Evolutionary conservation across 1,140 invertebrate species (phyloP).

Genomic region (Drosophila subobscura): DNA sequence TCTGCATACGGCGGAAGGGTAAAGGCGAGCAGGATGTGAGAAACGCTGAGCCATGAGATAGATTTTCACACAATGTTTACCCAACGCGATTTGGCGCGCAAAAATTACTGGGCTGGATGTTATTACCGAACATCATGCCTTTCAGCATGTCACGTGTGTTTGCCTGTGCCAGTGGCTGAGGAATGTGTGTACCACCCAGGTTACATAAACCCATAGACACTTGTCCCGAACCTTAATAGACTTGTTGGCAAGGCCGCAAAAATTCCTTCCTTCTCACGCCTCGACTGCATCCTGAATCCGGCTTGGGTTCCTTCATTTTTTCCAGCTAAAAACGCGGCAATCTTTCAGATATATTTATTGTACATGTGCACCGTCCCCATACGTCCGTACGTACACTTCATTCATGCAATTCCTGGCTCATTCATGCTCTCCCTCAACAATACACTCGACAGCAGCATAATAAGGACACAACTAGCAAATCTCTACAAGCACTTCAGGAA

Average conservation of each 20-base stretch:
- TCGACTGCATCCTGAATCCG: conserved; percentile 27
- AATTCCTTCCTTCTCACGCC: conserved; percentile 73
- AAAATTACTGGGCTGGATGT: conserved; percentile 44
- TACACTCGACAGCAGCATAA: conserved; percentile 53
- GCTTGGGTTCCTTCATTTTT: conserved; percentile 12
- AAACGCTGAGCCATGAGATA: conserved; percentile 1
- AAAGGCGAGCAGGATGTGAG: conserved; percentile 63
- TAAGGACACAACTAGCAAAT: conserved; percentile 82
- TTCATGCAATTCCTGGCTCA: conserved; percentile 34
- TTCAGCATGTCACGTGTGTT: conserved; percentile 61
- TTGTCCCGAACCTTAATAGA: conserved; percentile 40
- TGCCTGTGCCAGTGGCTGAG: neutral
- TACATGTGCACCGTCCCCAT: no score
- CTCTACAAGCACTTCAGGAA: conserved; percentile 68
- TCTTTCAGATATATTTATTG: conserved; percentile 51
- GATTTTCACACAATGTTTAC: conserved; percentile 53
- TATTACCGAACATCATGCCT: conserved; percentile 34
- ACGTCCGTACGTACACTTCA: conserved; percentile 32
- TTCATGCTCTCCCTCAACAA: conserved; percentile 50
- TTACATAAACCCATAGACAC: conserved; percentile 47
- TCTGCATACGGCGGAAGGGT: conserved; percentile 67
- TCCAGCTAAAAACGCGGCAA: conserved; percentile 61
- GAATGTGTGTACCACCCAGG: conserved; percentile 59
- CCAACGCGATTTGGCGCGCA: conserved; percentile 66
- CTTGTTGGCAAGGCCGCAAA: conserved; percentile 44